A percentile compares a stretch with the other conserved stretches of the same genome.
Evolutionary conservation across 2,888 invertebrate species (phyloP).

Genomic region (Arctia plantaginis): DNA sequence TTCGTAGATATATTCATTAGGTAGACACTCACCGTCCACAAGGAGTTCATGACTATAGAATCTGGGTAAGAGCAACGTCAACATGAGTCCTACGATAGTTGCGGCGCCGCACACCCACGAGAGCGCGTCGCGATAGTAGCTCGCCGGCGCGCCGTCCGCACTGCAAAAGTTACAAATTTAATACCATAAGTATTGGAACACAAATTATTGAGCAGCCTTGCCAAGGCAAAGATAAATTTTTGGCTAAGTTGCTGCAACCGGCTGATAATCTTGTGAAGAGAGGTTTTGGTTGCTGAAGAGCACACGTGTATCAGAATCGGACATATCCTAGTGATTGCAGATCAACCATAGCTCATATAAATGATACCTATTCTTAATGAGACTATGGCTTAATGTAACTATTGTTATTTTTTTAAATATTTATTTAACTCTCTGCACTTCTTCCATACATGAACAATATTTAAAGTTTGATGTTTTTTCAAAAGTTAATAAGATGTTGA

Average conservation of each 20-base stretch:
- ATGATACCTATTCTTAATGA: no score
- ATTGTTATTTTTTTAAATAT: no score
- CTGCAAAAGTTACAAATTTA: slow-evolving; percentile 46
- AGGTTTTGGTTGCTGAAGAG: no score
- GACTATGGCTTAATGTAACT: no score
- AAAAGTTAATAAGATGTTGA: no score
- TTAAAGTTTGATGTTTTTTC: no score
- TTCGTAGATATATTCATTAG: not conserved
- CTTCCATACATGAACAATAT: no score
- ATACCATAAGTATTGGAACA: not conserved
- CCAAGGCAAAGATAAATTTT: not conserved
- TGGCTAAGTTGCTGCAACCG: not conserved
- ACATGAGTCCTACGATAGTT: slow-evolving; percentile 65
- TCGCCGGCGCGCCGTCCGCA: slow-evolving; percentile 67
- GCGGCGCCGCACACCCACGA: slow-evolving; percentile 77
- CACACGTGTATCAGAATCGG: no score
- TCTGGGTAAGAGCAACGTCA: slow-evolving; percentile 70
- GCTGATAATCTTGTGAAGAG: no score
- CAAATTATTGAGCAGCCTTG: not conserved
- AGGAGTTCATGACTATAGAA: slow-evolving; percentile 52
- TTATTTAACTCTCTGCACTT: no score
- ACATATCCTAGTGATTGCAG: no score
- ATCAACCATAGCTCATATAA: no score
- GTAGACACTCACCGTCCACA: slow-evolving; percentile 54
- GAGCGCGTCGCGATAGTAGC: slow-evolving; percentile 73